Percentiles rank a stretch among this genome's conserved stretches.
Conservation (phyloP, 2,888 invertebrate genomes). For the Cataglyphis altisquamis region DNA sequence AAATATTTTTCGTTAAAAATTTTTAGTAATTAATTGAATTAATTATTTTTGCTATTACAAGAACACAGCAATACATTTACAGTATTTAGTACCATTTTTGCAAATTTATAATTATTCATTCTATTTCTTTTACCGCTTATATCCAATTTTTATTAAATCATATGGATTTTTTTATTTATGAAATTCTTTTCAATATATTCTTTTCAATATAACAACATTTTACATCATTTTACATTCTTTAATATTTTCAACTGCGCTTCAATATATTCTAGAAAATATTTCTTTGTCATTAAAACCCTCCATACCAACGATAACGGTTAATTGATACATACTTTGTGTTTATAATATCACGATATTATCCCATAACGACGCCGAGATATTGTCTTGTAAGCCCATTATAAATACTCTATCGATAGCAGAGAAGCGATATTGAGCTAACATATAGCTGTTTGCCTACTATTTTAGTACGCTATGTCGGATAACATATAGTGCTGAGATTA, state of each 20-base stretch:
- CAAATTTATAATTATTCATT: background rate
- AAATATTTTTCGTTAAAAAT: background rate
- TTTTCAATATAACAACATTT: no score
- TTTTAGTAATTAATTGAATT: background rate
- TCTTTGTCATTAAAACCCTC: background rate
- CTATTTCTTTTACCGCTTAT: background rate
- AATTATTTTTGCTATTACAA: background rate
- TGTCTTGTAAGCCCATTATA: constrained; percentile 11
- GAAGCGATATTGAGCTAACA: background rate
- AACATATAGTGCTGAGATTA: constrained; percentile 39
- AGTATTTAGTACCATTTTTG: background rate
- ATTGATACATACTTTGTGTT: constrained; percentile 30
- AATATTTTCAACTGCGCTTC: background rate
- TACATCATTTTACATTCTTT: background rate
- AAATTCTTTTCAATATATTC: background rate
- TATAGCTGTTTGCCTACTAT: background rate
- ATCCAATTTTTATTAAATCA: background rate
- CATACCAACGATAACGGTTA: background rate
- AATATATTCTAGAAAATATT: background rate
- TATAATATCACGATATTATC: constrained; percentile 15
- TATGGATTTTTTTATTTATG: background rate
- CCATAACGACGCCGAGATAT: constrained; percentile 23
- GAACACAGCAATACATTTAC: background rate
- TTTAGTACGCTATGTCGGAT: constrained; percentile 34
- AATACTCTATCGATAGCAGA: constrained; percentile 14